Evolutionary conservation across 2,113 vertebrate genomes (phyloP), one percentile per base, ranked within the genome.

Genomic region (Tetrao urogallus): DNA sequence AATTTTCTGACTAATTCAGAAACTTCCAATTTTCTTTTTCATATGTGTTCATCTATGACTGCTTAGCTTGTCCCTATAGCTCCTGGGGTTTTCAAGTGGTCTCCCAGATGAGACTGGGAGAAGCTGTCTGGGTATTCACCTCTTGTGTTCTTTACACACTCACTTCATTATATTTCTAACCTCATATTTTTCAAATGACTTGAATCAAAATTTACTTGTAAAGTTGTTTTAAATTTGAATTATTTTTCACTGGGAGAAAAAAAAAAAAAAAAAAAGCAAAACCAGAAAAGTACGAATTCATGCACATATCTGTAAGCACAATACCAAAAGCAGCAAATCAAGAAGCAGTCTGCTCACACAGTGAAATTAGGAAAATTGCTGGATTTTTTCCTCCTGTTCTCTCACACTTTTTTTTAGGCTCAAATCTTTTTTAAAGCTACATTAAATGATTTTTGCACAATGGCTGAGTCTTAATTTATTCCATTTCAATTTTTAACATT

Each of bases 401-500:
- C 1, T 1, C 6, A 2, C 5, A 5, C 1, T 2, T 1, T 17
- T 17, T 57, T 72, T 71, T 50, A 67, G 20, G 13, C 34, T 86
- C 69, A 78, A 10, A 90, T 81, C 20, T 69, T 83, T 86, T 83
- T 58, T 56, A 82, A 91, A 90, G 64, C 20, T n/a, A 61, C 50
- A 94, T 38, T 69, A 86, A 92, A 86, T 79, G 5, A 12, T 54
- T 87, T 87, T 83, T 90, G 18, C n/a, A 72, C 40, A 94, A 28
- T 40, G 40, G 2, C 36, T 73, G 77, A 83, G 5, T 90, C 65
- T 86, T 76, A 89, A 80, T 93, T 93, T 87, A 92, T 95, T 94
- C 20, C 14, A n/a, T 61, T 77, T 94, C 28, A 95, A 92, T 93
- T 92, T 90, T 94, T 88, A 93, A 1, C 48, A 84, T 75, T 73